These are phyloP conservation scores for Agelas oroides DNA, from an alignment of 37 sponge, comb jelly and placozoan species.

Conservation along the genomic window DNA sequence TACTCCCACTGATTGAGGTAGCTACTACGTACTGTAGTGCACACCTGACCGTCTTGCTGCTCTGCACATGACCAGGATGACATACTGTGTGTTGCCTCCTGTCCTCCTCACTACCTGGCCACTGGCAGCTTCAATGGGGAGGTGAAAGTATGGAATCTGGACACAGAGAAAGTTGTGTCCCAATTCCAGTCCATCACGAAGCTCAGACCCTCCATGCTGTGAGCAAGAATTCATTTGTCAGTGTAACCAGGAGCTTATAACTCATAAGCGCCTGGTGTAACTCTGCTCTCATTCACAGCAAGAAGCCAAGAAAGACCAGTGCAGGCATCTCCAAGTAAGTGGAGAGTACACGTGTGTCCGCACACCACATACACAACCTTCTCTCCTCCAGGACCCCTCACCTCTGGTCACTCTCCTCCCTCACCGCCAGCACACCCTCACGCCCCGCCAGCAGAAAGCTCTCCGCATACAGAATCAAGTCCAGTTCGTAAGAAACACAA, in stretches of 20 bases:
- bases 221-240: background rate
- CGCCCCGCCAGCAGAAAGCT: slow-evolving; percentile 70
- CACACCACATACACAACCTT: too few species aligned
- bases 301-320: too few species aligned
- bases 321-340: too few species aligned
- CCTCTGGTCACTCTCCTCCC: too few species aligned
- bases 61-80: slow-evolving; percentile 92
- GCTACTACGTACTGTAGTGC: too few species aligned
- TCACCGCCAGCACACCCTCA: slow-evolving; percentile 22
- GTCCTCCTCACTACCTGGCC: slow-evolving; percentile 87
- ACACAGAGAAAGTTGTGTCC: slow-evolving; percentile 77
- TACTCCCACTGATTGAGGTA: too few species aligned
- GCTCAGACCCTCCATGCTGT: slow-evolving; percentile 28
- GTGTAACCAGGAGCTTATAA: background rate
- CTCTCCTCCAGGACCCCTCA: too few species aligned
- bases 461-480: slow-evolving; percentile 42
- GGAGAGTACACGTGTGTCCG: too few species aligned
- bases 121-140: slow-evolving; percentile 98
- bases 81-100: slow-evolving; percentile 84
- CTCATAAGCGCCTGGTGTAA: too few species aligned
- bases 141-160: slow-evolving; percentile 90
- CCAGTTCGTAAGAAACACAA: slow-evolving; percentile 41
- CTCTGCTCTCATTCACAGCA: too few species aligned
- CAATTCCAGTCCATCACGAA: slow-evolving; percentile 54
- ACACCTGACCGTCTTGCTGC: too few species aligned